Evolutionary conservation across 1,140 invertebrate species (phyloP), one percentile per base, ranked within the genome.

Genomic region (Drosophila truncata): DNA sequence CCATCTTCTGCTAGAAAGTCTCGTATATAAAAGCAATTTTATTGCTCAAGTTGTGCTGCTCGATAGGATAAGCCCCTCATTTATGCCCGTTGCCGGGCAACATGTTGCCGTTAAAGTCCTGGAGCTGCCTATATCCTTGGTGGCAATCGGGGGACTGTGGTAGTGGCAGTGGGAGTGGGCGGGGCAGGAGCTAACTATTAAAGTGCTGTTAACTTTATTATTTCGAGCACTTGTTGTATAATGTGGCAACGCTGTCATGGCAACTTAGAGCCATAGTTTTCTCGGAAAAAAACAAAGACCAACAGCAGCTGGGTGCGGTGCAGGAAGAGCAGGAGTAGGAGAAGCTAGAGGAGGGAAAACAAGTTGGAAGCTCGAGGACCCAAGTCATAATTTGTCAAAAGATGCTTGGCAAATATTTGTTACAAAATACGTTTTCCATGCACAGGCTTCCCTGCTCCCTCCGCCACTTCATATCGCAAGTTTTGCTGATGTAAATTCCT

Each of bases 181-280:
- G 71, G 33, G 41, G 50, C 50, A 39, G 67, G 63, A 77, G 65
- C 80, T 71, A 88, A 88, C 84, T 88, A 88, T 88, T 88, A 90
- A 88, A 88, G 84, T 88, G 84, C 84, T 88, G 84, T 88, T 88
- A 88, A 88, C 84, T 88, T 88, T 88, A 88, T 88, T 88, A 88
- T 88, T 90, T 88, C 85, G 84, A 88, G 85, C 80, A 88, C 85
- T 88, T 88, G 81, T 88, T 88, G 85, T 90, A 90, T 88, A 90
- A 88, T 88, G 81, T 90, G 84, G 80, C 84, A 74, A 44, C 39
- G 84, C 78, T 88, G 84, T 88, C 84, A 88, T 88, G 81, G 84
- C 84, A 88, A 88, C 84, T 88, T 90, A 59, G 54, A 70, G 62
- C 65, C 58, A 84, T 90, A 88, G 84, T 88, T 87, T 87, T 63